Evolutionary conservation across 37 sponge, comb jelly and placozoan species (phyloP), one percentile per base, ranked within the genome.

Genomic region (Eunapius fragilis): DNA sequence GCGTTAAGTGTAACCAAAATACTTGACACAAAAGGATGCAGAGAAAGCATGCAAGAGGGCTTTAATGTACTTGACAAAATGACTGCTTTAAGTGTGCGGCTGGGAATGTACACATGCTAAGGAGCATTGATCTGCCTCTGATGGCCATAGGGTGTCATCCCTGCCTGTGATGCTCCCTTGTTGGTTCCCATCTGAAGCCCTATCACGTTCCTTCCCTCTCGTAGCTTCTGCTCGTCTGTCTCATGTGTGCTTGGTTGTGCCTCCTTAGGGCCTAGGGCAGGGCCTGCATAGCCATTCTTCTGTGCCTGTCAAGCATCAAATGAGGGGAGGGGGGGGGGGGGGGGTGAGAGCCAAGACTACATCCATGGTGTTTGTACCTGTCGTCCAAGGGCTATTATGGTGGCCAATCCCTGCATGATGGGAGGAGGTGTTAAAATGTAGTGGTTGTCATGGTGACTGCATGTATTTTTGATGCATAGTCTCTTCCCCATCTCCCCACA

Each of bases 161-260:
- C 93, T 35, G 74, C 70, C 69, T 88, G 86, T 0, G 71, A 67
- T 47, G 89, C 89, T 34, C 71, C 93, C 73, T 84, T 82, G 74
- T 93, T 93, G 48, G 88, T 79, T 5, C 94, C 94, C 80, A 85
- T 85, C 67, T 93, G 94, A 0, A 93, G 85, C 9, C 94, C 84
- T 19, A 87, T 87, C 7, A 87, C 81, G 2, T 31, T 84, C 70
- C 71, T 84, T 22, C 90, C 88, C 68, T 93, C 85, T 23, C 30
- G 28, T 23, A 87, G 58, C 49, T 67, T 37, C 76, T 87, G 75
- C 67, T 89, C 90, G 9, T 28, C 32, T 28, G 87, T 87, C 37
- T 90, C 91, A 6, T 90, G 47, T 0, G 45, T 70, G n/a, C 90
- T 73, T 36, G 73, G 32, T 49, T 90, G 85, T 13, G 94, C 90